Conservation (phyloP, 1,140 invertebrate species). For the Zaprionus inermis region DNA sequence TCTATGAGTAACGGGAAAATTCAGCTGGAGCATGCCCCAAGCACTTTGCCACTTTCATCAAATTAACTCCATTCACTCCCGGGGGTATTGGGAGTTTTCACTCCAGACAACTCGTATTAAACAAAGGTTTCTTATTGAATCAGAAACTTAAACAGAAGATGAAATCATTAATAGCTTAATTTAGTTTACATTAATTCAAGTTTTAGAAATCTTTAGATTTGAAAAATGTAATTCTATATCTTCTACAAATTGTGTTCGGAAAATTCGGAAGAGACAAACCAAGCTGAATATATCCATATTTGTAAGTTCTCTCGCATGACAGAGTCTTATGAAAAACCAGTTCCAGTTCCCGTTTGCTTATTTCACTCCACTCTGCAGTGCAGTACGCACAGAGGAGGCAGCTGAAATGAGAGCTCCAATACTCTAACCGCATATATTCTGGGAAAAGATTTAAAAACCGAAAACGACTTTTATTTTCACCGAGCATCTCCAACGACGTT, state of each 20-base stretch:
- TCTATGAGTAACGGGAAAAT: slow-evolving; percentile 11
- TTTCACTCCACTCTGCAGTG: slow-evolving; percentile 20
- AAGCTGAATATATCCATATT: slow-evolving; percentile 43
- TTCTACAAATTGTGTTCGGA: not conserved
- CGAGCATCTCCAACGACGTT: slow-evolving; percentile 26
- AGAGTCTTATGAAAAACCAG: slow-evolving; percentile 60
- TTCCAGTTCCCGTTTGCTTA: slow-evolving; percentile 44
- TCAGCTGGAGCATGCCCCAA: not conserved
- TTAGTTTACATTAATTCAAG: not conserved
- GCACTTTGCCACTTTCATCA: slow-evolving; percentile 8
- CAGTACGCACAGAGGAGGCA: slow-evolving; percentile 55
- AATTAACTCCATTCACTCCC: not conserved
- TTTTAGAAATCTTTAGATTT: slow-evolving; percentile 4
- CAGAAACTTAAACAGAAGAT: not conserved
- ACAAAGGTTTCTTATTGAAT: not conserved
- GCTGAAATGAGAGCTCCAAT: slow-evolving; percentile 50
- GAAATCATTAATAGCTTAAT: not conserved
- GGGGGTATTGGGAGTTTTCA: no score
- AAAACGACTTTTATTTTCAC: slow-evolving; percentile 69
- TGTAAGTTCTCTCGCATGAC: slow-evolving; percentile 56
- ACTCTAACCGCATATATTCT: slow-evolving; percentile 52
- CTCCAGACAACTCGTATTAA: not conserved
- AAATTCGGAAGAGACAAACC: slow-evolving; percentile 23
- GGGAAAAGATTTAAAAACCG: slow-evolving; percentile 70
- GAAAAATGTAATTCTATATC: slow-evolving; percentile 30